Conservation (phyloP, 2,888 invertebrate species). For the Trisateles emortualis region DNA sequence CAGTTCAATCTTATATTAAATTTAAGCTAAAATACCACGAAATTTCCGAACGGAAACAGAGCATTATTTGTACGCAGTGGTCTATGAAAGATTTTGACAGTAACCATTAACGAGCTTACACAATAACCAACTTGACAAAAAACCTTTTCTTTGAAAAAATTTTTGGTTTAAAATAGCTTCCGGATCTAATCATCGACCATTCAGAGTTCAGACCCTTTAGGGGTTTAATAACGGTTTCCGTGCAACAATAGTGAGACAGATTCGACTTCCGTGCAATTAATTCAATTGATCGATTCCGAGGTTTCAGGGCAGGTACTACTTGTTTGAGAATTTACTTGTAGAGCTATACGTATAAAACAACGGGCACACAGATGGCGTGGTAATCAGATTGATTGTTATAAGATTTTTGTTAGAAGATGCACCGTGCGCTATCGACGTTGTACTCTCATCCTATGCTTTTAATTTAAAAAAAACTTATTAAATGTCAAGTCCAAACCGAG, state of each 20-base stretch:
- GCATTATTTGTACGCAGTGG: not conserved
- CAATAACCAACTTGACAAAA: conserved; percentile 1
- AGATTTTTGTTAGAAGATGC: too few relatives aligned
- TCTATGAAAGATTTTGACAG: not conserved
- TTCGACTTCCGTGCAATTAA: conserved; percentile 41
- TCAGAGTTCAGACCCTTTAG: conserved; percentile 12
- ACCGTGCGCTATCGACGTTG: too few relatives aligned
- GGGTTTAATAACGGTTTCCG: conserved; percentile 34
- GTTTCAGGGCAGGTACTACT: conserved; percentile 7
- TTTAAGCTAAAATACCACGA: not conserved
- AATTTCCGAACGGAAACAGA: not conserved
- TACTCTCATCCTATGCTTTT: too few relatives aligned
- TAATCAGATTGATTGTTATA: too few relatives aligned
- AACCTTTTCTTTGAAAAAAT: conserved; percentile 1
- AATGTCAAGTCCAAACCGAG: too few relatives aligned
- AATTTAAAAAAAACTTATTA: too few relatives aligned
- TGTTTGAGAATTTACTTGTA: not conserved
- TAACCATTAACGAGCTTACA: not conserved
- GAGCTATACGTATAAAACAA: too few relatives aligned
- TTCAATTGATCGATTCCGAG: conserved; percentile 32
- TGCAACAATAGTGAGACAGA: conserved; percentile 40
- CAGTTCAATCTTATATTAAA: too few relatives aligned
- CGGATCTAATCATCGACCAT: conserved; percentile 21
- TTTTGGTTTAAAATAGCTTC: conserved; percentile 8
- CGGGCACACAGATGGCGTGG: too few relatives aligned